phyloP scores from a whole-genome alignment of 2,888 invertebrate species.

The Drosophila paramelanica region DNA sequence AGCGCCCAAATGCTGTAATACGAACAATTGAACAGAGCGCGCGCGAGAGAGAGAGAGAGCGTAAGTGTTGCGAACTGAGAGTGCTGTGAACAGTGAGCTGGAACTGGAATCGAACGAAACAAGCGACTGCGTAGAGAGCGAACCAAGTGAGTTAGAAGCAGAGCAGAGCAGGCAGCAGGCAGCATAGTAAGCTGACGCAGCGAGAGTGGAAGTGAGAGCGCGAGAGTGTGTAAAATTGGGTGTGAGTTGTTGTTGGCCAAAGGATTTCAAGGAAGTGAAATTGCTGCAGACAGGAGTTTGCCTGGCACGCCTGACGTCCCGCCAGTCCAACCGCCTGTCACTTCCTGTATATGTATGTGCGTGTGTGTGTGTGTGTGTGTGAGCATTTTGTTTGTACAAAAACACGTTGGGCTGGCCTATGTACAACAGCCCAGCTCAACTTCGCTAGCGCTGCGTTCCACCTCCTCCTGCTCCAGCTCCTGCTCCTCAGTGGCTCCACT shows the following conservation, averaged over 20 bases:
- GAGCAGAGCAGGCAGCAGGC: neutral
- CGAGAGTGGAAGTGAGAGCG: slow-evolving; percentile 19
- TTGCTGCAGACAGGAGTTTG: slow-evolving; percentile 77
- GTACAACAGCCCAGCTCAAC: slow-evolving; percentile 23
- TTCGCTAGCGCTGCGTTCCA: neutral
- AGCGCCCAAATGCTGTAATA: slow-evolving; percentile 24
- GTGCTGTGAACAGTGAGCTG: slow-evolving; percentile 24
- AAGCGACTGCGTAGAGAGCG: slow-evolving; percentile 58
- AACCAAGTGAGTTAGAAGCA: slow-evolving; percentile 13
- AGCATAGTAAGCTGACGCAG: slow-evolving; percentile 1
- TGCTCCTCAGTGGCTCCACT: slow-evolving; percentile 23
- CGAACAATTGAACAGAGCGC: slow-evolving; percentile 1
- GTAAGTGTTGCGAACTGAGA: neutral
- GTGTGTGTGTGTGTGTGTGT: slow-evolving; percentile 21
- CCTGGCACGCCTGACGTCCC: slow-evolving; percentile 10
- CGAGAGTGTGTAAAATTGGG: slow-evolving; percentile 22
- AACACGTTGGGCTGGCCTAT: slow-evolving; percentile 59
- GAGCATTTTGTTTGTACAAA: slow-evolving; percentile 54
- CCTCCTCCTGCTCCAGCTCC: neutral
- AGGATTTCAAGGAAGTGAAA: slow-evolving; percentile 80
- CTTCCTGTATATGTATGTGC: slow-evolving; percentile 58
- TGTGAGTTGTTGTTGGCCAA: slow-evolving; percentile 48
- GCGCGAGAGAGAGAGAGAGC: neutral
- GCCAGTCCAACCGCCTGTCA: slow-evolving; percentile 54
- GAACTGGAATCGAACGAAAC: slow-evolving; percentile 14